Base-by-base conservation (phyloP, 1,140 invertebrate genomes). In the Drosophila sproati region DNA sequence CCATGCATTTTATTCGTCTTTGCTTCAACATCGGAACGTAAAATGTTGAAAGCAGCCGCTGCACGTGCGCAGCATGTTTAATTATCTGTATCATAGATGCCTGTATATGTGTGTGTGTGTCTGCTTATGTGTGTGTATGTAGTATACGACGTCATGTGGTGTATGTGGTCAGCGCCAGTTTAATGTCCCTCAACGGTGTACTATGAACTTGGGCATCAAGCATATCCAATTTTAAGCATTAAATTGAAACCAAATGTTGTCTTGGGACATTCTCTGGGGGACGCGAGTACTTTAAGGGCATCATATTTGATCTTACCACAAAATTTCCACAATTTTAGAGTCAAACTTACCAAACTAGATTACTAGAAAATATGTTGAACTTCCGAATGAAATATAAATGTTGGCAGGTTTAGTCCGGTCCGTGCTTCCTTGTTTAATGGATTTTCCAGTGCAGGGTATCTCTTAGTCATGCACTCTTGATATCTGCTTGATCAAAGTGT, bases 41-140 rank as follows among this genome's bases (percentile, higher is more conserved):
- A 87, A 87, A 87, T 87, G 82, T 87, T 87, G 82, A 86, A 87
- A 87, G 82, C 82, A 82, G 82, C 79, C 82, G 82, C 64, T 86
- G 82, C 82, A 87, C 82, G 82, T 87, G 82, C 82, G 82, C 82
- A 87, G 82, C 82, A 87, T 87, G 82, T 86, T 87, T 87, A 87
- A 87, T 87, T 87, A 87, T 78, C 78, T 76, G 67, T 56, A 59
- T 64, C 70, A 78, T 20, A 74, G 41, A 67, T 56, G 47, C 20
- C 31, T 66, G 35, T 41, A 37, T 29, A 43, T 47, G 37, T 57
- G 12, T 34, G 7, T 12, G 37, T 8, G 55, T 39, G 39, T 45
- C 47, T 35, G 47, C 20, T 20, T 20, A 12, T 45, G 45, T 47
- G 35, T n/a, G 43, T 60, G 43, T 20, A 43, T 60, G 56, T 48